Base-by-base conservation (phyloP, 1,140 invertebrate genomes). In the Catajapyx aquilonaris region DNA sequence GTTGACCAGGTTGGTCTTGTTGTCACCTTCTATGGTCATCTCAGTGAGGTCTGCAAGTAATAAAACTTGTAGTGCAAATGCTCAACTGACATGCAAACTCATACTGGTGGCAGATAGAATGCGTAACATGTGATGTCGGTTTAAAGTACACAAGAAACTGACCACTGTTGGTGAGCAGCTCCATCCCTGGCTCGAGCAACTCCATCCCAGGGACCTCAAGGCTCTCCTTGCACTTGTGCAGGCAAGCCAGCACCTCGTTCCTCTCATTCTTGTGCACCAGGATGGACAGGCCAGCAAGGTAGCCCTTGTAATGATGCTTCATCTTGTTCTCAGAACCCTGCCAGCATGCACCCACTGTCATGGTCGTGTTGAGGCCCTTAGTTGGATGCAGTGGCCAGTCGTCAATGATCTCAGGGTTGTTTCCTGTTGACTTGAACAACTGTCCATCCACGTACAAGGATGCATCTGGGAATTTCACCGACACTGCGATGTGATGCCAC, bases 341-440 rank as follows among this genome's bases (percentile, higher is more conserved):
- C 86, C 90, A 98, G 59, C 94, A 98, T 19, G 88, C 91, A 7
- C 93, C 93, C 15, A 97, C 81, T 1, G 81, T 77, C 1, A 96
- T 57, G 13, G 86, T 90, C 4, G 91, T 97, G 53, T 91, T 93
- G 40, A 90, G 71, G 9, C 77, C 85, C 42, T 87, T 84, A 0
- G 87, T 84, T 17, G 85, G 81, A 56, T 98, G 94, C 10, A 98
- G 63, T n/a, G 94, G 91, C 93, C 93, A 98, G 58, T 98, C 94
- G 57, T 98, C 93, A 51, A 98, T 88, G 20, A 97, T 84, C 56
- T 97, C 91, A 0, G 88, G 85, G 48, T 90, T 91, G 44, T 76
- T 76, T 52, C 78, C 74, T 46, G 83, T 76, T 34, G 69, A 65
- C 4, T 74, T 65, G 60, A 81, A 81, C 13, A 75, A 57, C 50